Evolutionary conservation across 2,888 invertebrate genomes (phyloP).

Genomic region (Machimus atricapillus): DNA sequence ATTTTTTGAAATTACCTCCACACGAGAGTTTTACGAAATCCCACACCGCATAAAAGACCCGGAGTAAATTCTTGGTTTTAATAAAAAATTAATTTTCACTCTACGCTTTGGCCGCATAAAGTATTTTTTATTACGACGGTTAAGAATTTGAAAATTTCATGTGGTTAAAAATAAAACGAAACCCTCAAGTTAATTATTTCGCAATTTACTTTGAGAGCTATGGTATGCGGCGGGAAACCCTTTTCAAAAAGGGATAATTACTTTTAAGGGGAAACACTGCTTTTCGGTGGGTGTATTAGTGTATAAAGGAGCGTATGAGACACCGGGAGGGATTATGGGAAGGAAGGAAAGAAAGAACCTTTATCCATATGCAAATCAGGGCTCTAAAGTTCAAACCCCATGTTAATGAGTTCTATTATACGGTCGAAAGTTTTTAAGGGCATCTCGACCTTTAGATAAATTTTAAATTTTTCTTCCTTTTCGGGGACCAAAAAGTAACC

Average conservation of each 20-base stretch:
- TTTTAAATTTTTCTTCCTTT: slow-evolving; percentile 25
- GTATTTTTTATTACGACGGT: slow-evolving; percentile 22
- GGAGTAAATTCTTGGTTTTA: neutral
- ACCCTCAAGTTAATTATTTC: slow-evolving; percentile 45
- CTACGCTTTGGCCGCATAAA: neutral
- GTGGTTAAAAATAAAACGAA: slow-evolving; percentile 44
- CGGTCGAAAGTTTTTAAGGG: slow-evolving; percentile 34
- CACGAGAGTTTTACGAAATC: neutral
- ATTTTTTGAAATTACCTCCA: neutral
- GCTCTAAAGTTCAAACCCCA: slow-evolving; percentile 43
- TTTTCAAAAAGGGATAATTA: slow-evolving; percentile 45
- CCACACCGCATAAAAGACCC: neutral
- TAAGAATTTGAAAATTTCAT: slow-evolving; percentile 39
- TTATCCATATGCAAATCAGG: slow-evolving; percentile 45
- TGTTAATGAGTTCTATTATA: slow-evolving; percentile 45
- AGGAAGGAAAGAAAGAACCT: slow-evolving; percentile 35
- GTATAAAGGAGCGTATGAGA: neutral
- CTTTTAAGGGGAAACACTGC: slow-evolving; percentile 41
- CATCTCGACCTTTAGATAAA: slow-evolving; percentile 36
- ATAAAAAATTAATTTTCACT: slow-evolving; percentile 2
- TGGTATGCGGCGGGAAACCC: slow-evolving; percentile 42
- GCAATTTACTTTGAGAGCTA: slow-evolving; percentile 45
- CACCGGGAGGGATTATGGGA: slow-evolving; percentile 6
- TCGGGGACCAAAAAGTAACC: neutral
- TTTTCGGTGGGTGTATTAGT: neutral